Evolutionary conservation across 2,888 invertebrate genomes (phyloP), one percentile per base, ranked within the genome.

Genomic region (Acleris literana): DNA sequence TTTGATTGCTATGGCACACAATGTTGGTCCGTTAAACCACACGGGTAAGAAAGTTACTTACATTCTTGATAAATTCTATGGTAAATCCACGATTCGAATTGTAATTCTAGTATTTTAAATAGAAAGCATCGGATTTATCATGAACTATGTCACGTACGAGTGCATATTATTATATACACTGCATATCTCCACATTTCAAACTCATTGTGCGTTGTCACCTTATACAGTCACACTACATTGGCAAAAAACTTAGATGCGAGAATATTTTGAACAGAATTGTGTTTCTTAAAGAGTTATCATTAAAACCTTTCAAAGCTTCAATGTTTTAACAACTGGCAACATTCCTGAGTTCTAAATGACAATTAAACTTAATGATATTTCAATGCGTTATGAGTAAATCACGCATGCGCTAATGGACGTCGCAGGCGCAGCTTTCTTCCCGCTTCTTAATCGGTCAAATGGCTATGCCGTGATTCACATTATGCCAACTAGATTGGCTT

Each of bases 381-480:
- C 78, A 81, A 77, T 77, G 69, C 70, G 70, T 72, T 71, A 73
- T 77, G 82, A 77, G 76, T 82, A 80, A 77, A 76, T 75, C 76
- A 74, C 72, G 71, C 70, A 69, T 75, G 70, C 66, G 72, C 72
- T 85, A 81, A 86, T 85, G 81, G 80, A 72, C 75, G 78, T 78
- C 78, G 72, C 79, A 80, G 74, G 64, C 63, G 29, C 16, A 20
- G 56, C 65, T 57, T 69, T 61, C 68, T 74, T 70, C 65, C 49
- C 69, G 63, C 60, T 73, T 71, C 70, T 71, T 71, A 69, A 74
- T 71, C 71, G 65, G 68, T 68, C 67, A 68, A 69, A 72, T 70
- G 69, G 61, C 68, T 63, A 51, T 63, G 66, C 63, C 68, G 67
- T 70, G 69, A 71, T 67, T 73, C 69, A 72, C 60, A 68, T 55